Evolutionary conservation across 2,113 vertebrate genomes (phyloP), one percentile per base, ranked within the genome.

Genomic region (Eublepharis macularius): DNA sequence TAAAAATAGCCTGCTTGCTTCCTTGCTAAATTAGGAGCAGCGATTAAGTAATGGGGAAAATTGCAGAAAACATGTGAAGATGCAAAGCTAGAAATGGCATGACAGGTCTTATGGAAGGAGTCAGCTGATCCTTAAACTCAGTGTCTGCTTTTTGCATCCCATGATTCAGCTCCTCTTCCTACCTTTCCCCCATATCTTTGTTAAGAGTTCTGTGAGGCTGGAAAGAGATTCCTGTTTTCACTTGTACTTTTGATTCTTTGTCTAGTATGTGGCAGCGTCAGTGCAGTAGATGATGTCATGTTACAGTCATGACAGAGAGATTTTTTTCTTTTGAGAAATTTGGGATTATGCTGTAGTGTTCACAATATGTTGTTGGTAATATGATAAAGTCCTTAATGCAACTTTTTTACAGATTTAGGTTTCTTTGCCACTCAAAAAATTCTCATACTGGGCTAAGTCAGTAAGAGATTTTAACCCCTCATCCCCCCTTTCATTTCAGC

Each of bases 151-250:
- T 77, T 76, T 69, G 57, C 24, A n/a, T 66, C 65, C 17, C 2
- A 0, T 0, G 0, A 3, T 36, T 0, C 0, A 34, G 13, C 41
- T 0, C 4, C 49, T 36, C 45, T 70, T 13, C 29, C 9, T 26
- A 11, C 14, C 10, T 54, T 17, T 11, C 29, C 11, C 69, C 19
- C 34, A 43, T 45, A 41, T 63, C 66, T 69, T 65, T 79, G 49
- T 72, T 76, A 68, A 82, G 83, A 92, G 86, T 39, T 49, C 19
- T 82, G 2, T 11, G 47, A 4, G 4, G 32, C 84, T 84, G 47
- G 29, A 6, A n/a, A 14, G 21, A 66, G 76, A 82, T 32, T 11
- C 47, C 66, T 69, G 45, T 66, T 88, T 24, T 82, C 47, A 75
- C 85, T 81, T 81, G 54, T 34, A 34, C 87, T 88, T 88, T 86